Evolutionary conservation across 2,888 invertebrate species (phyloP), one percentile per base, ranked within the genome.

Genomic region (Microplitis manilae): DNA sequence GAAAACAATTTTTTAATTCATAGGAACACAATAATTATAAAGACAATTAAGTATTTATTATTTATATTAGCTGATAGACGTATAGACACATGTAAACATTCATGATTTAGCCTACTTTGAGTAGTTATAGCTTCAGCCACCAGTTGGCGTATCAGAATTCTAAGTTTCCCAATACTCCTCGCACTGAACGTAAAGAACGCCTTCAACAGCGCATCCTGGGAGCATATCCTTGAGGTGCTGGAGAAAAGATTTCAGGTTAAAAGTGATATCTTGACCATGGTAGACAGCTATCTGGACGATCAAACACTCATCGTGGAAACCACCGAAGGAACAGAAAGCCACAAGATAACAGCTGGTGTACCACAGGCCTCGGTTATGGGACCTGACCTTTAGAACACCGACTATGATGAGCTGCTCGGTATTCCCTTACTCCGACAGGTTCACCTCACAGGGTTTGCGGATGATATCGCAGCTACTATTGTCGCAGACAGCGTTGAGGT

Each of bases 161-260:
- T n/a, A n/a, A n/a, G n/a, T n/a, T n/a, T n/a, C n/a, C n/a, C n/a
- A n/a, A 60, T 81, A 64, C 62, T 79, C 13, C 73, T 82, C 73
- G 73, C 68, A 77, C 81, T 50, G 9, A 9, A 50, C 50, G 6
- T 41, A 2, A 41, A 41, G 9, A 41, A 41, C 7, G 41, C 41
- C 30, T 81, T 81, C 38, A 81, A 83, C 69, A 77, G 78, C 60
- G 80, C 69, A 38, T 64, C 73, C 20, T 79, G 80, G 80, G 72
- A 68, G 2, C 79, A 81, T 65, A 79, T 82, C 59, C 68, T 80
- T 60, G 61, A 77, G 17, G 80, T 80, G 0, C 71, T 82, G 75
- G 68, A 73, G 73, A n/a, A 38, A n/a, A 68, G 67, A 68, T 80
- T 82, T 73, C 15, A 50, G 20, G 39, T 77, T 39, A 78, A 79